Conservation (phyloP, 2,888 invertebrate species). For the Epinotia nisella region DNA sequence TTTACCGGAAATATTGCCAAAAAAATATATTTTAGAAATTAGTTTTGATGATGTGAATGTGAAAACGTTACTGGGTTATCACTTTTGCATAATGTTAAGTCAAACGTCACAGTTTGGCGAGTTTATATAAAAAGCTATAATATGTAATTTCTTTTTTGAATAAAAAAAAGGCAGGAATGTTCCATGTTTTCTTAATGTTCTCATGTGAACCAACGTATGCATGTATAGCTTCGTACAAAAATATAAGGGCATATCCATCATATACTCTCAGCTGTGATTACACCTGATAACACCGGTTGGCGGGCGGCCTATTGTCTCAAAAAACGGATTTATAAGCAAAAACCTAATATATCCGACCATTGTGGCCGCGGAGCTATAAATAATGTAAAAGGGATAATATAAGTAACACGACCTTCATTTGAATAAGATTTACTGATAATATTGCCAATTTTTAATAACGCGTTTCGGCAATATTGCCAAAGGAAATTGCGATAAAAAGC, state of each 20-base stretch:
- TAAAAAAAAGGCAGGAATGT: too few relatives aligned
- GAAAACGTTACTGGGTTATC: too few relatives aligned
- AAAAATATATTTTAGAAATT: too few relatives aligned
- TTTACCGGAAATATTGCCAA: too few relatives aligned
- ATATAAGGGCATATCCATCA: constrained; percentile 56
- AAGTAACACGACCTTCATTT: constrained; percentile 31
- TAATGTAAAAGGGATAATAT: constrained; percentile 40
- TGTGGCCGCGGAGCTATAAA: constrained; percentile 53
- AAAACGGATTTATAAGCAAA: constrained; percentile 80
- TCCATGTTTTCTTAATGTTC: too few relatives aligned
- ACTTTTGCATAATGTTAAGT: too few relatives aligned
- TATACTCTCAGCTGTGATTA: constrained; percentile 62
- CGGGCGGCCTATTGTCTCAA: constrained; percentile 75
- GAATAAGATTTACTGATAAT: not conserved
- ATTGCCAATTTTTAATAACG: constrained; percentile 14
- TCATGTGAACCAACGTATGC: too few relatives aligned
- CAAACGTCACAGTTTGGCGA: too few relatives aligned
- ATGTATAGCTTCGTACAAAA: too few relatives aligned
- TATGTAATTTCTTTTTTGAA: too few relatives aligned
- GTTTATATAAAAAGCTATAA: too few relatives aligned
- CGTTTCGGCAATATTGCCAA: constrained; percentile 3
- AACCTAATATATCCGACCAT: constrained; percentile 80
- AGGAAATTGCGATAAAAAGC: not conserved
- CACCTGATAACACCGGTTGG: constrained; percentile 70
- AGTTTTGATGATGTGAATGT: too few relatives aligned